Evolutionary conservation across 2,888 invertebrate genomes (phyloP).

Genomic region (Hydroisotoma schaefferi): DNA sequence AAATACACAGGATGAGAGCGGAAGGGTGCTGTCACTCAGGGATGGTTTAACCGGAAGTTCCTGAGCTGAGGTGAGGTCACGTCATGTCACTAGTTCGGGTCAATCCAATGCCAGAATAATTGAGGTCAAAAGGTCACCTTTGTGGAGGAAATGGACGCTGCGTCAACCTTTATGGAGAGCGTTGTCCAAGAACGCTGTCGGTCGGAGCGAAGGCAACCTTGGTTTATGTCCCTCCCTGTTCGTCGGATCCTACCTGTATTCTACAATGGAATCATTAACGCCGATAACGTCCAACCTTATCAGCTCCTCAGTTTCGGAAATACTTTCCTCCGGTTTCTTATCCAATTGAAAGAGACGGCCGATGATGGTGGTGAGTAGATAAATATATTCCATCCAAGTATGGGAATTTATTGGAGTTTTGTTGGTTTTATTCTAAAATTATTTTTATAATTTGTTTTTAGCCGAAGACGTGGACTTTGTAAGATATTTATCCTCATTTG

Average conservation of each 20-base stretch:
- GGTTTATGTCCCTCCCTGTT: constrained; percentile 25
- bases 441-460: too few species aligned
- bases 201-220: constrained; percentile 8
- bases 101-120: too few species aligned
- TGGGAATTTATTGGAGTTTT: too few species aligned
- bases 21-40: too few species aligned
- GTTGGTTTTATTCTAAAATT: too few species aligned
- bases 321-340: background rate
- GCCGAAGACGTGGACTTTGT: too few species aligned
- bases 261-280: background rate
- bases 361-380: background rate
- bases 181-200: background rate
- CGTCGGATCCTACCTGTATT: background rate
- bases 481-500: too few species aligned
- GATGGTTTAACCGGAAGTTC: too few species aligned
- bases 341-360: background rate
- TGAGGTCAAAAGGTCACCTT: background rate
- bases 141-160: background rate
- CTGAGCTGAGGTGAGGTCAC: too few species aligned
- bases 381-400: background rate
- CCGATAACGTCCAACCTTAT: background rate
- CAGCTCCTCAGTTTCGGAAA: constrained; percentile 5
- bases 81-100: too few species aligned
- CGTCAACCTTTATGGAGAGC: background rate
- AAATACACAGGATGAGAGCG: too few species aligned